Evolutionary conservation across 2,113 vertebrate species (phyloP), one percentile per base, ranked within the genome.

Genomic region (Pyrgilauda ruficollis): DNA sequence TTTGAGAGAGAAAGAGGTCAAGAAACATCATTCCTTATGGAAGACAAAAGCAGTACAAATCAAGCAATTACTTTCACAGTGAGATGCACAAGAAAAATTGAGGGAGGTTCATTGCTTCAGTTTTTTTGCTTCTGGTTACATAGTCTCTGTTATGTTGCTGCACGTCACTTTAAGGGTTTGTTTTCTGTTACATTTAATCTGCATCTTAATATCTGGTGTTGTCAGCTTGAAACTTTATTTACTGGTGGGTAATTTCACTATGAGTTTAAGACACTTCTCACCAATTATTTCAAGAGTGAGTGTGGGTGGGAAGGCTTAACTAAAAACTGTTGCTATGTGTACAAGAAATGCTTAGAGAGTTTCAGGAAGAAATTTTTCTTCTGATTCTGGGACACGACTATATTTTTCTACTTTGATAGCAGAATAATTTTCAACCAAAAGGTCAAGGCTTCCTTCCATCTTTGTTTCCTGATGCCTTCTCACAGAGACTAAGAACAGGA

Each of bases 31-130:
- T 84, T 70, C 7, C 7, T 66, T 82, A 23, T 59, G 27, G 47
- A 84, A 90, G 47, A 50, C n/a, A 67, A 87, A 89, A 67, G 18
- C 13, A 26, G 74, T 6, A 26, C 0, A 1, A 89, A 63, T 58
- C 64, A 77, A 84, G 20, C 13, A 70, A 59, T 15, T 87, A 7
- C 39, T 72, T 94, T 37, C 23, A 41, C 8, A 35, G 12, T 41
- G 62, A 61, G 3, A 13, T 55, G 16, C 30, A 20, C 9, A n/a
- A 18, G 27, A 50, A 44, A 73, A 86, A 41, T 43, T 1, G 41
- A 8, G 15, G 4, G 0, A 4, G 6, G 12, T 55, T 21, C 2
- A 4, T 68, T 30, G 13, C 37, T 79, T 56, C 22, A 3, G 1
- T 5, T 67, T 58, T 31, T 75, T 56, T 10, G 24, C 10, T 52